Percentiles rank a stretch among this genome's conserved stretches.
phyloP scores from a whole-genome alignment of 2,888 invertebrate species.

The Drosophila anomalata region DNA sequence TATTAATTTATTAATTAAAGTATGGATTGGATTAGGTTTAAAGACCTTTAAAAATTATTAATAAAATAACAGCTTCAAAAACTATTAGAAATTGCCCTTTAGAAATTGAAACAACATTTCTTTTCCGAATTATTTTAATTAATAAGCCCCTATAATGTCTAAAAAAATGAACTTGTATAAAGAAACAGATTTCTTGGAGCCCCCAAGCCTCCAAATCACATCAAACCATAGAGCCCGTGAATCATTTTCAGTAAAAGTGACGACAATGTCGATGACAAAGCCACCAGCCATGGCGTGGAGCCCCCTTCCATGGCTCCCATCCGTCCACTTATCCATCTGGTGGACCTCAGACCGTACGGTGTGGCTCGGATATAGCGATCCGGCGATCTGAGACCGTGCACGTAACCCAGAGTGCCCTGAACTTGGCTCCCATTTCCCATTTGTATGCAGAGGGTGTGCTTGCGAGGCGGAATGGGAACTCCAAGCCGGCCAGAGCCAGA shows the following conservation, averaged over 20 bases:
- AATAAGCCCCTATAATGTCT: too few relatives aligned
- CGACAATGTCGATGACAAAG: conserved; percentile 28
- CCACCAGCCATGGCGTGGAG: neutral
- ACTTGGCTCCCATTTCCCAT: conserved; percentile 32
- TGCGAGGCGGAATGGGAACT: conserved; percentile 41
- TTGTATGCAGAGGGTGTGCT: conserved; percentile 48
- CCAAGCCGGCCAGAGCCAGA: conserved; percentile 25
- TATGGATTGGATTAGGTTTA: too few relatives aligned
- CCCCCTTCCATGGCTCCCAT: neutral
- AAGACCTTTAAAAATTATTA: too few relatives aligned
- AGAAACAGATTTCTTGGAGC: too few relatives aligned
- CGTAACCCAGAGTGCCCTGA: conserved; percentile 47
- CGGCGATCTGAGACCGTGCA: conserved; percentile 41
- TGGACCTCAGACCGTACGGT: conserved; percentile 5
- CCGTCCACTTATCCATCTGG: neutral
- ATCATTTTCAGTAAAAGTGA: conserved; percentile 9
- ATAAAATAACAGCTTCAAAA: too few relatives aligned
- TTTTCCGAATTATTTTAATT: too few relatives aligned
- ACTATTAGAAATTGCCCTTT: too few relatives aligned
- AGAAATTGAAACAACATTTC: too few relatives aligned
- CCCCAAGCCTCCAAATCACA: too few relatives aligned
- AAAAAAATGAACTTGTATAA: too few relatives aligned
- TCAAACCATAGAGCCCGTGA: neutral
- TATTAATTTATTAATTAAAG: too few relatives aligned
- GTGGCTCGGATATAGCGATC: conserved; percentile 1